A percentile compares a stretch with the other conserved stretches of the same genome.
phyloP scores from a whole-genome alignment of 2,797 vertebrate genomes.

The Sternotherus odoratus region DNA sequence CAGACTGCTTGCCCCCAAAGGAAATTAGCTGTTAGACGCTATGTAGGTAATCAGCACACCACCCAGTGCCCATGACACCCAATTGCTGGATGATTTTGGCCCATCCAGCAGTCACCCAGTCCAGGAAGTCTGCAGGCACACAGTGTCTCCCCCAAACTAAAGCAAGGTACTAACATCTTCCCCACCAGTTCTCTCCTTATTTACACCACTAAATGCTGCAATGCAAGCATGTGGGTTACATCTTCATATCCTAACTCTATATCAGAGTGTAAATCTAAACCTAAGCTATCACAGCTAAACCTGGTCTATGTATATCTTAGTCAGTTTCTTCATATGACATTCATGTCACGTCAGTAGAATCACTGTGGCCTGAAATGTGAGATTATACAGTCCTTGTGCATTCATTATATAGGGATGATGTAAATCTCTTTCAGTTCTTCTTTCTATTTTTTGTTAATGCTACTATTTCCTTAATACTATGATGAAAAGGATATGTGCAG shows the following conservation, averaged over 20 bases:
- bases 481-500: neutral
- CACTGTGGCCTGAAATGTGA: neutral
- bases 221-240: neutral
- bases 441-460: neutral
- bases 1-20: neutral
- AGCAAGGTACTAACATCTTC: neutral
- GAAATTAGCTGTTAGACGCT: neutral
- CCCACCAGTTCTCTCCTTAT: neutral
- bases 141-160: neutral
- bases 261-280: neutral
- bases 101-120: neutral
- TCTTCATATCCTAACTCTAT: neutral
- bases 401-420: neutral
- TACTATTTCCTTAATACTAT: neutral
- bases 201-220: neutral
- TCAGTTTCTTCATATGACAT: neutral
- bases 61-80: neutral
- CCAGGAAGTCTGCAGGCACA: neutral
- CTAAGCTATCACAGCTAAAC: neutral
- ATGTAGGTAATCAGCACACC: neutral
- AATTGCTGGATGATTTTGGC: neutral
- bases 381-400: fast-evolving
- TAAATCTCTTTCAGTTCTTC: neutral
- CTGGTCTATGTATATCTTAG: neutral
- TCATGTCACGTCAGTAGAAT: neutral